Evolutionary conservation across 2,113 vertebrate genomes (phyloP), one percentile per base, ranked within the genome.

Genomic region (Cavia porcellus): DNA sequence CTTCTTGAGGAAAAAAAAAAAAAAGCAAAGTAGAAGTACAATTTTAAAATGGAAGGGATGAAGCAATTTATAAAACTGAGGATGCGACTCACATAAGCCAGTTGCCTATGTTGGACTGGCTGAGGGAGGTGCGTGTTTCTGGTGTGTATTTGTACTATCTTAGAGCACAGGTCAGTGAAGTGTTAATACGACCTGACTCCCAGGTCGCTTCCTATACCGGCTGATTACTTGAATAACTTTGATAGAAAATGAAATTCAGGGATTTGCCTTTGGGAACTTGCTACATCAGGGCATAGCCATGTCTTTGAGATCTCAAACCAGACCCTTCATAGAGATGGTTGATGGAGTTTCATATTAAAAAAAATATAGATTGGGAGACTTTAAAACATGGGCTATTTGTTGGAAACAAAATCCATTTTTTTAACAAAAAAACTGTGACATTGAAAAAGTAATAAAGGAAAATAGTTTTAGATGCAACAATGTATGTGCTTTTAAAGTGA

Each of bases 381-480:
- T 81, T 35, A 35, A 30, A 86, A 30, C 0, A 4, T 30, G 52
- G 24, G 30, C 35, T 91, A 17, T 77, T 92, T 85, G n/a, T 77
- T 95, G 75, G 80, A 92, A 94, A 50, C 81, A 62, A 38, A 94
- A 85, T n/a, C 47, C 24, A 9, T 64, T 92, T 84, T 87, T 90
- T 82, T 92, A 70, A 13, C 57, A 87, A 93, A 91, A 79, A n/a
- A 81, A 83, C 89, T 61, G 38, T 42, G 83, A 86, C 70, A 64
- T 74, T 52, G 45, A 88, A 52, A 90, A 94, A 92, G 42, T 96
- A 70, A 85, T 87, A 93, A 52, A 66, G 92, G 94, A 96, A 96
- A 84, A 75, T 93, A 89, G 79, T 96, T 93, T 92, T 85, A 35
- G 79, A 42, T 61, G 25, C 80, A 90, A 85, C 94, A 93, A 57